Conservation (phyloP, 2,113 vertebrate species). For the Malurus cyaneus region DNA sequence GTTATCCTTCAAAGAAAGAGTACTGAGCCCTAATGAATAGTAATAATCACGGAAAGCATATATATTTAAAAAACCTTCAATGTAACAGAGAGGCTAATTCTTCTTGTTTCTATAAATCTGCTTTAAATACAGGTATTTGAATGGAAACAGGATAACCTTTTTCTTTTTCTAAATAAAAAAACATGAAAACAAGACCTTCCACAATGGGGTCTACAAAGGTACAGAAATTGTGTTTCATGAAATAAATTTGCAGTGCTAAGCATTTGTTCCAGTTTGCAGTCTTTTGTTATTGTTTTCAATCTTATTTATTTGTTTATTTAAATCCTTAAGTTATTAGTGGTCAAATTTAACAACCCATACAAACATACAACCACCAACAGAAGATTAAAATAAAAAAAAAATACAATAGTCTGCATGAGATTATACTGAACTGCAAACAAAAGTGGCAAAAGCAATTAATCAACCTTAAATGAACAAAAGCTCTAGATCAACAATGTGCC, state of each 20-base stretch:
- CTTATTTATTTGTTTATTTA: constrained; percentile 50
- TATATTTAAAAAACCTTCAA: not conserved
- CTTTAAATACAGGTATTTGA: not conserved
- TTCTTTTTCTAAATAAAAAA: constrained; percentile 1
- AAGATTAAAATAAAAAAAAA: not conserved
- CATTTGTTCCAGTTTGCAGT: not conserved
- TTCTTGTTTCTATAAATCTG: not conserved
- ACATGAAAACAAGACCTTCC: not conserved
- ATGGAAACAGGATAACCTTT: not conserved
- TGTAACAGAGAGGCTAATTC: not conserved
- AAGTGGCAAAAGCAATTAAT: constrained; percentile 53
- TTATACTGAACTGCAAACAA: constrained; percentile 47
- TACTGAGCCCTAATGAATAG: not conserved
- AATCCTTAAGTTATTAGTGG: constrained; percentile 4
- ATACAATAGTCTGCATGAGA: not conserved
- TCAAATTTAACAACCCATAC: constrained; percentile 14
- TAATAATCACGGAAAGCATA: not conserved
- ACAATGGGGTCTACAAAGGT: not conserved
- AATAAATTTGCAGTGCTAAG: not conserved
- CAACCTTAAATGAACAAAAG: constrained; percentile 18
- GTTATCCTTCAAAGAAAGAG: not conserved
- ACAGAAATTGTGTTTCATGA: not conserved
- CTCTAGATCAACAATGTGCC: constrained; percentile 26
- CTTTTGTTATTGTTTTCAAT: constrained; percentile 24
- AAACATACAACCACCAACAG: constrained; percentile 4